phyloP scores from a whole-genome alignment of 2,797 vertebrate genomes.

The Sebastes aleutianus region DNA sequence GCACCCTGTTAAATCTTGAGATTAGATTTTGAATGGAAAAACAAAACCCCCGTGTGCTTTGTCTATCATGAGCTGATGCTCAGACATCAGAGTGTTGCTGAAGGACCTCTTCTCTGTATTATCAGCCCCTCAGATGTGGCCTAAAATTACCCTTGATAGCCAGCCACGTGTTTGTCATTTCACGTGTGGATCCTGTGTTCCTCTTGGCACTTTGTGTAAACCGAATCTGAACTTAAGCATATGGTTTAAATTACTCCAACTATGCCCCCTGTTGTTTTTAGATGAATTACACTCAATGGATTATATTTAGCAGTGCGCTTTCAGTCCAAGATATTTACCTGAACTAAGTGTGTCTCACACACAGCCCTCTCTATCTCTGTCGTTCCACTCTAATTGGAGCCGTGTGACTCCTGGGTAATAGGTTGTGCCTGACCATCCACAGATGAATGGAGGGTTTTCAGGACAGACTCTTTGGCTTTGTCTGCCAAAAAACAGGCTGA shows the following conservation, averaged over 20 bases:
- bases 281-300: conserved; percentile 44
- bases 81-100: conserved; percentile 21
- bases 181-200: conserved; percentile 50
- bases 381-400: conserved; percentile 60
- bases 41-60: conserved; percentile 32
- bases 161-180: conserved; percentile 58
- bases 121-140: conserved; percentile 45
- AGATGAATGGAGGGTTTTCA: conserved; percentile 63
- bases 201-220: conserved; percentile 40
- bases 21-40: conserved; percentile 65
- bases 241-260: conserved; percentile 58
- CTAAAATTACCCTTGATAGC: conserved; percentile 46
- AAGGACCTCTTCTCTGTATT: conserved; percentile 21
- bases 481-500: conserved; percentile 28
- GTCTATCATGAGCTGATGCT: conserved; percentile 19
- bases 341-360: conserved; percentile 49
- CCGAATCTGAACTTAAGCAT: conserved; percentile 46
- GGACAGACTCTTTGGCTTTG: conserved; percentile 29
- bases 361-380: conserved; percentile 48
- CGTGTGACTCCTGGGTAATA: conserved; percentile 68
- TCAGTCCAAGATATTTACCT: conserved; percentile 58
- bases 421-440: conserved; percentile 63
- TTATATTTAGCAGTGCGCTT: conserved; percentile 32
- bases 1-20: conserved; percentile 61
- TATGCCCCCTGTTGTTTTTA: conserved; percentile 53